A percentile compares a stretch with the other conserved stretches of the same genome.
phyloP scores from a whole-genome alignment of 1,140 invertebrate genomes.

The Pygmarrhopalites habei region DNA sequence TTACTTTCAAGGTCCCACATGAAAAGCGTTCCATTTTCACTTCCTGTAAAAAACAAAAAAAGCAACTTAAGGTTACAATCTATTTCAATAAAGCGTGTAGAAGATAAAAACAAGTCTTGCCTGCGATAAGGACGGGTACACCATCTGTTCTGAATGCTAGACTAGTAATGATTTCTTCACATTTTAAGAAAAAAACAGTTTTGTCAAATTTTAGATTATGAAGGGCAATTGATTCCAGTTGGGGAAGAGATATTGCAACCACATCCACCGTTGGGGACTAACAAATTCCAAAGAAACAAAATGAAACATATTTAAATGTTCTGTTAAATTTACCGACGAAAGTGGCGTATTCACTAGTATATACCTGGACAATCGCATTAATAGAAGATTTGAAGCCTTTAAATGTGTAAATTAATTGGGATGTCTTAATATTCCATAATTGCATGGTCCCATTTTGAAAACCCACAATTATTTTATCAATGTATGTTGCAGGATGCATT shows the following conservation, averaged over 20 bases:
- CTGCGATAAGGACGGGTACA: constrained; percentile 74
- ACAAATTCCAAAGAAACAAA: constrained; percentile 22
- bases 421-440: constrained; percentile 79
- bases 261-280: constrained; percentile 82
- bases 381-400: constrained; percentile 60
- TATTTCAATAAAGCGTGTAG: too few relatives aligned
- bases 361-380: constrained; percentile 62
- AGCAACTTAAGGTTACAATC: too few relatives aligned
- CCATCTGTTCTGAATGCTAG: constrained; percentile 84
- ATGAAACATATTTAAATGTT: too few relatives aligned
- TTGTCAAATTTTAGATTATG: constrained; percentile 85
- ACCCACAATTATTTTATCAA: constrained; percentile 91
- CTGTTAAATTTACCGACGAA: too few relatives aligned
- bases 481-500: constrained; percentile 82
- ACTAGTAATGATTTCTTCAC: constrained; percentile 87
- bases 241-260: constrained; percentile 72
- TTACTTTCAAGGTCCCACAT: constrained; percentile 81
- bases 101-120: too few relatives aligned
- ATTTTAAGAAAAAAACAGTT: constrained; percentile 73
- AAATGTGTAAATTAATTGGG: constrained; percentile 72
- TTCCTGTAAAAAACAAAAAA: too few relatives aligned
- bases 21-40: constrained; percentile 69
- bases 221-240: constrained; percentile 68
- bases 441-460: constrained; percentile 80
- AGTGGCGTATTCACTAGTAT: too few relatives aligned